These are phyloP conservation scores for Spea multiplicata DNA, from an alignment of 2,113 vertebrate species.

Conservation along the genomic window DNA sequence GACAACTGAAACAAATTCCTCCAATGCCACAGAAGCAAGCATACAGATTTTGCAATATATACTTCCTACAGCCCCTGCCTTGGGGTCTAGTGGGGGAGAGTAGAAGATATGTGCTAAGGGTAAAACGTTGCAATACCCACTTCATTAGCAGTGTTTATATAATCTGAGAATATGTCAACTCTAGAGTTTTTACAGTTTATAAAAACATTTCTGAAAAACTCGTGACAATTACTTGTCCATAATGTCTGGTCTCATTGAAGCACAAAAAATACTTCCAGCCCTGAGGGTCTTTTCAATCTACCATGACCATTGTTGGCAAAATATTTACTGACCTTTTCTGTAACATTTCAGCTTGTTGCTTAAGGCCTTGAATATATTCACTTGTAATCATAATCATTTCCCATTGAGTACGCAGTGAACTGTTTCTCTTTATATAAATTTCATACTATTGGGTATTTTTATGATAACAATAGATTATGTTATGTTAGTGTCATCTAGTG, in stretches of 20 bases:
- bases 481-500: no score
- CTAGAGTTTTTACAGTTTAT: no score
- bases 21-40: no score
- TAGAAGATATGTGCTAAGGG: no score
- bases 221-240: neutral
- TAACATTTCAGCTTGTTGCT: constrained; percentile 19
- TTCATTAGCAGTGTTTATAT: no score
- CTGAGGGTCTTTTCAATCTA: constrained; percentile 22
- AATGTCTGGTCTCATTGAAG: neutral
- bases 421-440: neutral
- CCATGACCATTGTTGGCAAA: constrained; percentile 32
- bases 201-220: no score
- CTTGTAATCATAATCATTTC: constrained; percentile 22
- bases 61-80: no score
- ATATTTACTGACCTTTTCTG: constrained; percentile 31
- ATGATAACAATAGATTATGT: neutral
- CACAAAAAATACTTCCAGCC: constrained; percentile 20
- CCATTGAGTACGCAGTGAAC: neutral
- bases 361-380: constrained; percentile 9
- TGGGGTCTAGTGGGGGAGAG: no score
- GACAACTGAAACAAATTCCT: no score
- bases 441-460: neutral
- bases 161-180: no score
- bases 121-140: no score
- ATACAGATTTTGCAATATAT: no score